phyloP scores from a whole-genome alignment of 2,113 vertebrate species.

The Steatornis caripensis region DNA sequence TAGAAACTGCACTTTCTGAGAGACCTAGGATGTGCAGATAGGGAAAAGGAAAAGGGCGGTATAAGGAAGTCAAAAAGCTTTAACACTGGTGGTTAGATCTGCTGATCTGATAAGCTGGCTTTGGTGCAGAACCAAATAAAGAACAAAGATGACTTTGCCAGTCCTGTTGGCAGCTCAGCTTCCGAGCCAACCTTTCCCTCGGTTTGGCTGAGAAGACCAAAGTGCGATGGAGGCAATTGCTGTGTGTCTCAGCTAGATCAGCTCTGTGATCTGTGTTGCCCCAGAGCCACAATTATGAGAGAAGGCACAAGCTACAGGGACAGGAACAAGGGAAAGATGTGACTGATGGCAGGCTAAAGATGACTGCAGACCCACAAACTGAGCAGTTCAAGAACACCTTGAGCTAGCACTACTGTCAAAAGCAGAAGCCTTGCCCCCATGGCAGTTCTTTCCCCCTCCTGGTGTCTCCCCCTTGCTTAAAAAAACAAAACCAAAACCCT shows the following conservation, averaged over 20 bases:
- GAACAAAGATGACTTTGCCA: neutral
- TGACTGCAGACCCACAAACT: neutral
- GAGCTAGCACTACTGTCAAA: neutral
- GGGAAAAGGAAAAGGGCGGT: neutral
- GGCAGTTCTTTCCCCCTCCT: neutral
- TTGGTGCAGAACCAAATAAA: neutral
- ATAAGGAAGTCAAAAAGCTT: neutral
- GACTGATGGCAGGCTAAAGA: neutral
- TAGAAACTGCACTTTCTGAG: neutral
- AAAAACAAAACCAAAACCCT: neutral
- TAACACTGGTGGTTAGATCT: neutral
- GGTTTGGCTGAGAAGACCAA: neutral
- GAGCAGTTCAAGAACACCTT: neutral
- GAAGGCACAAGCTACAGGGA: neutral
- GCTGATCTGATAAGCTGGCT: neutral
- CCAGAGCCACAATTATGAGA: neutral
- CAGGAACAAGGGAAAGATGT: rapidly evolving
- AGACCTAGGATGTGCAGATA: neutral
- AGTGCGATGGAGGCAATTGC: neutral
- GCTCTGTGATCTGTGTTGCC: neutral
- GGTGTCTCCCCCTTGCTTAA: neutral
- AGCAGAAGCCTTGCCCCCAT: neutral
- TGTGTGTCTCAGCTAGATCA: neutral
- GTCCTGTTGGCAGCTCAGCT: neutral
- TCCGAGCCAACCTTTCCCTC: neutral